Evolutionary conservation across 1,140 invertebrate genomes (phyloP).

Genomic region (Tetranychus urticae): DNA sequence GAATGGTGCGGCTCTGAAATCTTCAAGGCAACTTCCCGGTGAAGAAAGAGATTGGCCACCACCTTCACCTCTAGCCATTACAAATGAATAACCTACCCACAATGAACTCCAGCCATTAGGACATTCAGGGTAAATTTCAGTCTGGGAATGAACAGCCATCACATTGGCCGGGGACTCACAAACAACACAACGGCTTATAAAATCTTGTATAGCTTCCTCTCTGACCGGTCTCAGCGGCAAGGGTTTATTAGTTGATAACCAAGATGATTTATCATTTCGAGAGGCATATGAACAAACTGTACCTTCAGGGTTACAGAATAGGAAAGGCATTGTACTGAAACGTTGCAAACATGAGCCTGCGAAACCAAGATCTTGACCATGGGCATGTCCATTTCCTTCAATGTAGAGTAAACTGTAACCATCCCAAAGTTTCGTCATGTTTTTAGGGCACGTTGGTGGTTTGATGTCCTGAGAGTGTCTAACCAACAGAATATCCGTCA

Average conservation of each 20-base stretch:
- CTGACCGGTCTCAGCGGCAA: conserved; percentile 71
- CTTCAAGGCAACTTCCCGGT: conserved; percentile 72
- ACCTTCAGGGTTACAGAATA: conserved; percentile 89
- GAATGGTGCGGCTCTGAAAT: conserved; percentile 66
- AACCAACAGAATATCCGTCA: background rate
- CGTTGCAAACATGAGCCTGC: conserved; percentile 66
- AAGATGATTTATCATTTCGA: conserved; percentile 85
- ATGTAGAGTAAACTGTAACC: conserved; percentile 87
- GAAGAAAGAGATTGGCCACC: conserved; percentile 71
- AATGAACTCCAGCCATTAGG: conserved; percentile 61
- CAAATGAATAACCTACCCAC: conserved; percentile 72
- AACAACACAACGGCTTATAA: conserved; percentile 71
- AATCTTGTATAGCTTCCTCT: conserved; percentile 49
- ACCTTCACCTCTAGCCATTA: conserved; percentile 66
- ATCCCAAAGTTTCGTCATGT: conserved; percentile 66
- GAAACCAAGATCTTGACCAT: conserved; percentile 72
- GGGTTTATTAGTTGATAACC: conserved; percentile 72
- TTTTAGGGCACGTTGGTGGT: conserved; percentile 59
- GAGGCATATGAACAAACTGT: conserved; percentile 90
- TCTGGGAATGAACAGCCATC: conserved; percentile 75
- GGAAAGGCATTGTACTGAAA: conserved; percentile 92
- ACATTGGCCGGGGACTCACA: conserved; percentile 65
- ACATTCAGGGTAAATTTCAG: conserved; percentile 50
- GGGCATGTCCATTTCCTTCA: conserved; percentile 64
- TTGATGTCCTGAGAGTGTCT: conserved; percentile 69